Conservation (phyloP, 1,140 invertebrate genomes). For the Varroa destructor region DNA sequence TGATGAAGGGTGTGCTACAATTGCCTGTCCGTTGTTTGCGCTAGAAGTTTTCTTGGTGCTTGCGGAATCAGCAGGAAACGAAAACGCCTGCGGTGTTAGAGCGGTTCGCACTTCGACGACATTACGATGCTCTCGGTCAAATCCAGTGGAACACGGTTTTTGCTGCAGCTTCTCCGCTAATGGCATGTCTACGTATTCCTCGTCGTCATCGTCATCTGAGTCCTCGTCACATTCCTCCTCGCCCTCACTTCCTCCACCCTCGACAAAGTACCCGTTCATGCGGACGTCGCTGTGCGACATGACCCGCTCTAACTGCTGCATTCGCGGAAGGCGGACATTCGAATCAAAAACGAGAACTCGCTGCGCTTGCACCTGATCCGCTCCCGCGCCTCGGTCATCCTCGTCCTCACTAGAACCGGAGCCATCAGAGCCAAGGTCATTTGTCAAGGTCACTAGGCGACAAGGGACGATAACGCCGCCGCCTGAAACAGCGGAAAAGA, state of each 20-base stretch:
- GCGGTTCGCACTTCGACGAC: too few relatives aligned
- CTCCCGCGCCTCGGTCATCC: neutral
- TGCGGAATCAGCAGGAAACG: too few relatives aligned
- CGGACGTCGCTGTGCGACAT: conserved; percentile 11
- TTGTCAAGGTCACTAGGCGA: conserved; percentile 28
- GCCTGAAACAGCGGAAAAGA: conserved; percentile 7
- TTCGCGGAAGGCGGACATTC: neutral
- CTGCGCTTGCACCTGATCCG: neutral
- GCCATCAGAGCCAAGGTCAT: conserved; percentile 28
- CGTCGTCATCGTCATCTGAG: neutral
- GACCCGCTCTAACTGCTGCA: conserved; percentile 17
- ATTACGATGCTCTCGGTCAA: too few relatives aligned
- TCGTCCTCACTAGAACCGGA: conserved; percentile 25
- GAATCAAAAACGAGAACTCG: neutral
- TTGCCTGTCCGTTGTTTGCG: too few relatives aligned
- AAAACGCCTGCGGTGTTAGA: too few relatives aligned
- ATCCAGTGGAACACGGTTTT: too few relatives aligned
- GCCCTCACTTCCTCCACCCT: neutral
- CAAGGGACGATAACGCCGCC: conserved; percentile 27
- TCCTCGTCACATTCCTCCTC: neutral
- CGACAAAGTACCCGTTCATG: conserved; percentile 20
- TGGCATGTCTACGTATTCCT: neutral
- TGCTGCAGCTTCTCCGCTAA: too few relatives aligned
- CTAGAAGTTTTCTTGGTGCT: too few relatives aligned
- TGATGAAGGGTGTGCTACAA: too few relatives aligned